Conservation (phyloP, 2,113 vertebrate species). For the Chaetorhynchus papuensis region DNA sequence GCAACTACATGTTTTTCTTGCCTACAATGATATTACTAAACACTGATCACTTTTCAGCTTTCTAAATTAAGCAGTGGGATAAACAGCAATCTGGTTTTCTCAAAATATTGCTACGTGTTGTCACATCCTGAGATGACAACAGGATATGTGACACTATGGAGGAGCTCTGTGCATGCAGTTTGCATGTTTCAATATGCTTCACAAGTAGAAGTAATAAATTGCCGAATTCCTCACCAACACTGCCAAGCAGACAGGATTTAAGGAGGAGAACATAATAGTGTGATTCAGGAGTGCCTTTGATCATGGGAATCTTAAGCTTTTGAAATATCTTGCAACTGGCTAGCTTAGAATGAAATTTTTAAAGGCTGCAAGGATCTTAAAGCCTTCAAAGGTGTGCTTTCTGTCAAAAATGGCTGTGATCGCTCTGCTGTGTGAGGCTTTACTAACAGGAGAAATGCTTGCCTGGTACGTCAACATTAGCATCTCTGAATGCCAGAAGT, state of each 20-base stretch:
- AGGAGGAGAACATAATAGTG: constrained; percentile 67
- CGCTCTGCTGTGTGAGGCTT: neutral
- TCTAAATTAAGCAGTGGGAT: neutral
- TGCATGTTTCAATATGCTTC: neutral
- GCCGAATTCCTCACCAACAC: constrained; percentile 9
- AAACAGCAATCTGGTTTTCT: neutral
- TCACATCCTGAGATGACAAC: neutral
- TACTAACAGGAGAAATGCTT: neutral
- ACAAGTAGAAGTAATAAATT: neutral
- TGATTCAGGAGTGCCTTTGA: constrained; percentile 54
- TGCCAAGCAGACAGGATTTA: constrained; percentile 42
- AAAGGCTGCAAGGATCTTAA: constrained; percentile 53
- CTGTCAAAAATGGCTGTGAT: constrained; percentile 32
- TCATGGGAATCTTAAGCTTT: constrained; percentile 54
- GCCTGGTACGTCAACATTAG: neutral
- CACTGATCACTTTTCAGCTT: neutral
- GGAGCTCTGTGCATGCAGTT: neutral
- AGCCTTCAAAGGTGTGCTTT: constrained; percentile 61
- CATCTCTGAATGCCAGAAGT: neutral
- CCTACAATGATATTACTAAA: neutral
- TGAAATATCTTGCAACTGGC: constrained; percentile 65
- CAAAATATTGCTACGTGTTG: neutral
- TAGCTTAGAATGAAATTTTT: constrained; percentile 63
- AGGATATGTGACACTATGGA: neutral
- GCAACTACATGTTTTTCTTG: neutral